These are phyloP conservation scores for Polypedilum vanderplanki DNA, from an alignment of 1,140 invertebrate genomes.

Conservation along the genomic window DNA sequence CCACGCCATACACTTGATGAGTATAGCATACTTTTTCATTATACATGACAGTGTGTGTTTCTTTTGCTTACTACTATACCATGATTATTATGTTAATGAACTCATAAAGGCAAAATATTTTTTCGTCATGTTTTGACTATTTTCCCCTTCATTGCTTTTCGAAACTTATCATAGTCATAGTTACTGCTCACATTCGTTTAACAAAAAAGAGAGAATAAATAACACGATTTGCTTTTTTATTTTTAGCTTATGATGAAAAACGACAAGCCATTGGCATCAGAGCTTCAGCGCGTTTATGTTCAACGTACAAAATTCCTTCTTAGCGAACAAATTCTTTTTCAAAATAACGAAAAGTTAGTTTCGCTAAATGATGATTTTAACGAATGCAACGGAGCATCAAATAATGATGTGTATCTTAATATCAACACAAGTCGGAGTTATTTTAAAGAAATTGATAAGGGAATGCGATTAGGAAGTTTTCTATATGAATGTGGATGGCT, in stretches of 20 bases:
- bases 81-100: neutral
- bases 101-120: neutral
- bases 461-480: constrained; percentile 62
- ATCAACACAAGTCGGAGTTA: constrained; percentile 7
- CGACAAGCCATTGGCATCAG: constrained; percentile 1
- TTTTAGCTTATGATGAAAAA: constrained; percentile 24
- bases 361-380: neutral
- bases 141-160: neutral
- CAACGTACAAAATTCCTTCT: constrained; percentile 17
- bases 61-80: neutral
- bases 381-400: neutral
- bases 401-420: neutral
- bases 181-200: neutral
- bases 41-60: no score
- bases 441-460: constrained; percentile 46
- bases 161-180: neutral
- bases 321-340: neutral
- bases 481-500: constrained; percentile 82
- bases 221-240: constrained; percentile 8
- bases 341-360: neutral
- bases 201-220: neutral
- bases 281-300: neutral
- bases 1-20: no score
- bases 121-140: neutral
- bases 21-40: no score